phyloP scores from a whole-genome alignment of 2,888 invertebrate genomes.

The Rosalia funebris region DNA sequence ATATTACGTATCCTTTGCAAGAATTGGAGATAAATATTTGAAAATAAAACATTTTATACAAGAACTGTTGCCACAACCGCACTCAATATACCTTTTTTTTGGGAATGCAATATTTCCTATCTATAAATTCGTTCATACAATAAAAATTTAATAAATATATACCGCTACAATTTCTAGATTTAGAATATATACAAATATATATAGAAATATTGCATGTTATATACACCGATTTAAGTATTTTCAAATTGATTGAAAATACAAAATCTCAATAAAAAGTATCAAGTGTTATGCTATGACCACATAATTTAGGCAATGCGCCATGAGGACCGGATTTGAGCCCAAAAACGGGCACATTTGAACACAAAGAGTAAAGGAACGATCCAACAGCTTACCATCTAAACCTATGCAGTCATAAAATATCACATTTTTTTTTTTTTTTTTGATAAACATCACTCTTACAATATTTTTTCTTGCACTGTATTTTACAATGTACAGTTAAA shows the following conservation, averaged over 20 bases:
- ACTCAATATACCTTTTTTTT: constrained; percentile 30
- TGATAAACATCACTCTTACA: constrained; percentile 31
- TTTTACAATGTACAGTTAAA: constrained; percentile 23
- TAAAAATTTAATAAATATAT: constrained; percentile 53
- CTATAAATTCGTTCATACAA: constrained; percentile 42
- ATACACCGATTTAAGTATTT: constrained; percentile 60
- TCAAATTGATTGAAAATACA: constrained; percentile 58
- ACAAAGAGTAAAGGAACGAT: constrained; percentile 6
- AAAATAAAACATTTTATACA: constrained; percentile 33
- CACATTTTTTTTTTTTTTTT: constrained; percentile 36
- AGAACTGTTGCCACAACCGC: constrained; percentile 48
- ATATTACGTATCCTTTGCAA: constrained; percentile 19
- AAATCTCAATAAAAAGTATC: constrained; percentile 50
- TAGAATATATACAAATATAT: constrained; percentile 53
- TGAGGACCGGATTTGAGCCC: background rate
- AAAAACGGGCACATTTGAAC: constrained; percentile 11
- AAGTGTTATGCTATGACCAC: constrained; percentile 36
- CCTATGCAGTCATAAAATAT: constrained; percentile 44
- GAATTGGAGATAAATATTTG: constrained; percentile 20
- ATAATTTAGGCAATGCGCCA: constrained; percentile 21
- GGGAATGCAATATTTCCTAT: constrained; percentile 55
- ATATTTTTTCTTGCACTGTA: constrained; percentile 29
- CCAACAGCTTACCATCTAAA: constrained; percentile 31
- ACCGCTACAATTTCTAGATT: constrained; percentile 45
- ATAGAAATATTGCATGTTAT: constrained; percentile 59